A percentile compares a stretch with the other conserved stretches of the same genome.
phyloP scores from a whole-genome alignment of 1,140 invertebrate species.

The Meloidogyne floridensis region DNA sequence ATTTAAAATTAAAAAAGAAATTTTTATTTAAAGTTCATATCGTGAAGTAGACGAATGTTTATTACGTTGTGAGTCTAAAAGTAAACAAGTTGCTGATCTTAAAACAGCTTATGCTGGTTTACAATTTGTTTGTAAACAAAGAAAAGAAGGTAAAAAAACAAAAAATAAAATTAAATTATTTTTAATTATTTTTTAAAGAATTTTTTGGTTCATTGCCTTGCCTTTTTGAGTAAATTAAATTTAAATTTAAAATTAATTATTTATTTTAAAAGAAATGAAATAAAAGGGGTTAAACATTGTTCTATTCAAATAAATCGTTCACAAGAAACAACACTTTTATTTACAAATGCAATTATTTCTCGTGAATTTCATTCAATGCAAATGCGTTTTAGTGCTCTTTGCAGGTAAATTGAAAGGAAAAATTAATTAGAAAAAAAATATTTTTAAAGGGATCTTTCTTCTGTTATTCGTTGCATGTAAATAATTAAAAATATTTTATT shows the following conservation, averaged over 20 bases:
- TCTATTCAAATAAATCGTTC: constrained; percentile 33
- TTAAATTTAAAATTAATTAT: background rate
- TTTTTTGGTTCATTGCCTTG: constrained; percentile 37
- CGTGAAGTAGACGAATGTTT: constrained; percentile 37
- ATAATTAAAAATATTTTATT: background rate
- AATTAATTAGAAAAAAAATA: constrained; percentile 1
- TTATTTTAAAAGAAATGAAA: constrained; percentile 32
- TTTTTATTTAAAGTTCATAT: constrained; percentile 27
- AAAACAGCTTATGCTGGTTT: constrained; percentile 34
- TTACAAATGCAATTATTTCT: constrained; percentile 40
- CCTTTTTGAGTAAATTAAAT: constrained; percentile 37
- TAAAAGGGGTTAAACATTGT: constrained; percentile 25
- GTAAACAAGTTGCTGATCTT: constrained; percentile 30
- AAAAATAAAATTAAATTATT: constrained; percentile 17
- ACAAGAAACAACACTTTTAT: constrained; percentile 35
- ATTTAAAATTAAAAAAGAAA: too few species aligned
- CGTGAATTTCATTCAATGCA: constrained; percentile 39
- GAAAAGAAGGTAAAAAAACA: constrained; percentile 23
- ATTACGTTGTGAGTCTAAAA: constrained; percentile 30
- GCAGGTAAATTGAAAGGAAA: constrained; percentile 13
- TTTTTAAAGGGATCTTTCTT: constrained; percentile 21
- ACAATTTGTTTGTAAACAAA: constrained; percentile 40
- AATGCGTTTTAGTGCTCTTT: constrained; percentile 36
- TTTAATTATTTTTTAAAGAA: constrained; percentile 22
- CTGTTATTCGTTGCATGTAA: constrained; percentile 34